Percentiles rank a stretch among this genome's conserved stretches.
Conservation (phyloP, 2,113 vertebrate genomes). For the Crotalus horridus region DNA sequence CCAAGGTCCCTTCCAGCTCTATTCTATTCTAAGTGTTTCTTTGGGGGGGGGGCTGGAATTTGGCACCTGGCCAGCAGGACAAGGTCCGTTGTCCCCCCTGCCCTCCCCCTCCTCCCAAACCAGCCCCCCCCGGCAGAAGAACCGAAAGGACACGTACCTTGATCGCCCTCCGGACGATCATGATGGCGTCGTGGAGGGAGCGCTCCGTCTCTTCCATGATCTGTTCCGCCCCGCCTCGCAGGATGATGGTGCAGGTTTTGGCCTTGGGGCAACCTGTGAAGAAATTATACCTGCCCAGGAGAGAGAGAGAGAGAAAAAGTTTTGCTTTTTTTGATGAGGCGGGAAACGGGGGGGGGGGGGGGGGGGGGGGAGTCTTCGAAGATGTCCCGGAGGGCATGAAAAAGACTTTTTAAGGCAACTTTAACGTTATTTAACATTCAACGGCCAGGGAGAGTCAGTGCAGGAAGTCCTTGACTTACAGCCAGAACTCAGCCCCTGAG, state of each 20-base stretch:
- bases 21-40: too few relatives aligned
- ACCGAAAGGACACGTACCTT: slow-evolving; percentile 70
- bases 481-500: too few relatives aligned
- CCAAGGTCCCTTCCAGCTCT: too few relatives aligned
- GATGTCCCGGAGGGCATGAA: too few relatives aligned
- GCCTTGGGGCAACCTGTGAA: slow-evolving; percentile 95
- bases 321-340: accelerated
- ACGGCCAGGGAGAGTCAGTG: too few relatives aligned
- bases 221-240: slow-evolving; percentile 92
- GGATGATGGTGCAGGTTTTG: slow-evolving; percentile 93
- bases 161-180: slow-evolving; percentile 96
- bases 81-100: background rate
- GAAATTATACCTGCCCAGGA: slow-evolving; percentile 83
- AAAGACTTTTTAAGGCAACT: too few relatives aligned
- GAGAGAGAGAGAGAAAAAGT: background rate
- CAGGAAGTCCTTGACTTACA: too few relatives aligned
- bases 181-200: slow-evolving; percentile 96
- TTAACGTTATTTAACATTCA: too few relatives aligned
- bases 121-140: accelerated
- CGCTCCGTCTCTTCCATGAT: slow-evolving; percentile 98
- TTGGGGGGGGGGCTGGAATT: background rate
- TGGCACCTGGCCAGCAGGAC: background rate
- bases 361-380: accelerated
- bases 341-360: accelerated
- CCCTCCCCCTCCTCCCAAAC: too few relatives aligned